phyloP scores from a whole-genome alignment of 2,888 invertebrate genomes.

The Agriopis marginaria region DNA sequence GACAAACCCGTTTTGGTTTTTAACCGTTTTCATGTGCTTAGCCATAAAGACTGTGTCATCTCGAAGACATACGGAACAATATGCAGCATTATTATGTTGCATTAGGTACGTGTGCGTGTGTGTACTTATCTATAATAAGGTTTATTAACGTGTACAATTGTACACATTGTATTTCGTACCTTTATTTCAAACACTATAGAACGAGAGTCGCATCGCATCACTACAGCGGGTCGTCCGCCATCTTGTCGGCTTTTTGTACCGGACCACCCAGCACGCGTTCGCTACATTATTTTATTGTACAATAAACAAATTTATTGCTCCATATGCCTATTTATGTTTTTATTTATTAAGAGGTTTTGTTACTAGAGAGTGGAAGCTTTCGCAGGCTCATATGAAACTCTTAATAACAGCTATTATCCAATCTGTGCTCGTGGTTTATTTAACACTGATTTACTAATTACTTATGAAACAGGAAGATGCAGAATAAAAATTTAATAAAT shows the following conservation, averaged over 20 bases:
- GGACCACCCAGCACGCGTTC: conserved; percentile 82
- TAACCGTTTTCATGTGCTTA: no score
- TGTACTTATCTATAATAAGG: background rate
- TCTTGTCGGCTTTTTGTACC: conserved; percentile 73
- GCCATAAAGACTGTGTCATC: background rate
- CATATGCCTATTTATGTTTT: conserved; percentile 84
- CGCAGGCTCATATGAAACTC: conserved; percentile 43
- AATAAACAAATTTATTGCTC: conserved; percentile 86
- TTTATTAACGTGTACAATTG: background rate
- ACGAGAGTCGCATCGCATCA: conserved; percentile 57
- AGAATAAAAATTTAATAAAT: no score
- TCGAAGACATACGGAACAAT: background rate
- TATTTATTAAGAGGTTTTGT: conserved; percentile 82
- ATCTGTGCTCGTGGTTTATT: no score
- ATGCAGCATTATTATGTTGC: no score
- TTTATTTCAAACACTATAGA: conserved; percentile 17
- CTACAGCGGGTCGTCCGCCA: conserved; percentile 70
- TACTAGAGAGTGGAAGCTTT: conserved; percentile 69
- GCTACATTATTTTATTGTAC: conserved; percentile 85
- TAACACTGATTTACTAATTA: no score
- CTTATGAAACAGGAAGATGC: no score
- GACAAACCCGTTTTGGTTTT: no score
- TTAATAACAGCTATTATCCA: background rate
- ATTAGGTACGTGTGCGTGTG: background rate
- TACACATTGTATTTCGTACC: conserved; percentile 4